Evolutionary conservation across 2,113 vertebrate genomes (phyloP), one percentile per base, ranked within the genome.

Genomic region (Colossoma macropomum): DNA sequence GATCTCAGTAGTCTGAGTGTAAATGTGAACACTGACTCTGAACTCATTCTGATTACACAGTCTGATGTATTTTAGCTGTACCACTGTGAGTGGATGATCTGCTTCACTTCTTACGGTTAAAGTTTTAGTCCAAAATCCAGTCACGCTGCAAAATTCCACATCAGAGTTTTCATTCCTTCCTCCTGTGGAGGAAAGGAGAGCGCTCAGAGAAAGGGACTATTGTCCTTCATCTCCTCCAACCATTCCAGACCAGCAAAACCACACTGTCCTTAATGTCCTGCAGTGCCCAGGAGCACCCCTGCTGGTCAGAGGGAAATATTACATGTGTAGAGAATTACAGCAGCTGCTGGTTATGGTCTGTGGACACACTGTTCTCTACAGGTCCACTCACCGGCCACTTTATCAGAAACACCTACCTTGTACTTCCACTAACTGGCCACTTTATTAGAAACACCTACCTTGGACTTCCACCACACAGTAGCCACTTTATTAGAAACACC

Each of bases 221-320:
- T 45, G 68, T 71, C 19, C 25, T 62, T 62, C 59, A 62, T 27
- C 59, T 25, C 21, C 19, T 69, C 38, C 68, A 45, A 6, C 38
- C 68, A 41, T 41, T 71, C 68, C 34, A 45, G 34, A 25, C 25
- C 34, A 23, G 66, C 28, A 45, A 71, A 71, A 71, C 68, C 68
- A 45, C 34, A 45, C 7, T 45, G 68, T 34, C 38, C 66, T 45
- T 45, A 52, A 17, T 19, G 50, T 11, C 19, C 21, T 59, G 50
- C 30, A 30, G 28, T 21, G 32, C 32, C 25, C 38, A 45, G 17
- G 34, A 71, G 12, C 34, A 11, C 38, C 68, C 38, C 68, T 45
- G 25, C 7, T 71, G 68, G 4, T 45, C n/a, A n/a, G 25, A 25
- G 4, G 4, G 34, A 12, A 45, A 16, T 25, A 71, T 25, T 45